Percentiles rank a stretch among this genome's conserved stretches.
Conservation (phyloP, 2,797 vertebrate genomes). For the Thunnus albacares region DNA sequence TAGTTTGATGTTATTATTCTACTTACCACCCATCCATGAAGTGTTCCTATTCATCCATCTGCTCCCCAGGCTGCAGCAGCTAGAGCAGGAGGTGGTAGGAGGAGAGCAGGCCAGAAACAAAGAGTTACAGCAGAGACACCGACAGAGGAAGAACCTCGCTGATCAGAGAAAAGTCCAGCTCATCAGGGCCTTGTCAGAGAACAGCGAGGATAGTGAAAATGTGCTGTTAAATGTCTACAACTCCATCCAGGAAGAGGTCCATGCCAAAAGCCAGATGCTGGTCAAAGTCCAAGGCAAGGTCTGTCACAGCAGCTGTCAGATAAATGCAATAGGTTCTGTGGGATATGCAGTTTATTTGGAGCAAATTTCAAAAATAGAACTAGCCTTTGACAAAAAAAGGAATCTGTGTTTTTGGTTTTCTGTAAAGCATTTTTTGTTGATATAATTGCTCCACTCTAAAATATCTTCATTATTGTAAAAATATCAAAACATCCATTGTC, state of each 20-base stretch:
- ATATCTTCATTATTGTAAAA: no score
- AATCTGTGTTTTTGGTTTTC: background rate
- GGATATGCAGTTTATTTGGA: background rate
- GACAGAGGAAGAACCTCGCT: conserved; percentile 82
- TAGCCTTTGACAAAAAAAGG: background rate
- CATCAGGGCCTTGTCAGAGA: conserved; percentile 85
- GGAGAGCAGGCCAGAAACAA: conserved; percentile 92
- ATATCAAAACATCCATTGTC: no score
- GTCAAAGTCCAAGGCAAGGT: conserved; percentile 92
- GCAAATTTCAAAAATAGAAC: background rate
- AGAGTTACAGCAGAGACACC: conserved; percentile 89
- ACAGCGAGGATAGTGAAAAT: conserved; percentile 86
- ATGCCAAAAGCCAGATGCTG: conserved; percentile 89
- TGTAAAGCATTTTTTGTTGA: background rate
- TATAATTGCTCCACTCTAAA: background rate
- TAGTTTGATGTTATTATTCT: background rate
- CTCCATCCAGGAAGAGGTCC: conserved; percentile 93
- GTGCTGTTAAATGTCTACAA: conserved; percentile 89
- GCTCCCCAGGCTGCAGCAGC: conserved; percentile 88
- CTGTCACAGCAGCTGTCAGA: conserved; percentile 25
- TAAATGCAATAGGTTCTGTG: background rate
- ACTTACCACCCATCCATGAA: background rate
- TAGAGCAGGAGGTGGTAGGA: conserved; percentile 91
- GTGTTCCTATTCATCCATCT: background rate
- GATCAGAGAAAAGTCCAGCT: conserved; percentile 90